Evolutionary conservation across 2,113 vertebrate species (phyloP), one percentile per base, ranked within the genome.

Genomic region (Ia io): DNA sequence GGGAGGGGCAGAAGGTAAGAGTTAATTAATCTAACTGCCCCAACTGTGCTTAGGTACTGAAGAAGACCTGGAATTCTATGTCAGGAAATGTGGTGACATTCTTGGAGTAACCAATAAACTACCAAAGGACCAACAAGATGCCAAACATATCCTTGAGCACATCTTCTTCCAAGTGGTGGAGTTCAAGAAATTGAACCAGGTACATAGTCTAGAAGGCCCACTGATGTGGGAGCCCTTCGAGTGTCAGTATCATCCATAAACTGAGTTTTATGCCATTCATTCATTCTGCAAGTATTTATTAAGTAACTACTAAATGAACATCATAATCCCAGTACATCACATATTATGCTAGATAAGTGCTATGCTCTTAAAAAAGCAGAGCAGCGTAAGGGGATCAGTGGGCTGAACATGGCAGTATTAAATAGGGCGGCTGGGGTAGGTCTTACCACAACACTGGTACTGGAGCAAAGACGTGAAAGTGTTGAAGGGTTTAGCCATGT

Each of bases 141-240:
- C 99, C 80, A 99, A 98, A 96, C 99, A 99, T 89, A 99, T 99
- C 94, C 98, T 99, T 90, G 99, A 99, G 86, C 98, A 99, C 95
- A 97, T 99, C 97, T 99, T 99, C 97, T 99, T 99, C 97, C 99
- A 99, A 97, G 99, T 99, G 90, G 99, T 99, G 9, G 99, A 99
- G 97, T 99, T 99, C 97, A 99, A 99, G 98, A 99, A 99, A 88
- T 96, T 99, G 88, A 99, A 99, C 98, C 99, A 99, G 99, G 99
- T 99, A 97, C 49, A 40, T 63, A 88, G 51, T 35, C 47, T 5
- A 14, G 59, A 77, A 95, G 51, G 35, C 53, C 37, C 71, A 37
- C 37, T 71, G 23, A 59, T 30, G 51, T 63, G 69, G 79, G 23
- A 56, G 35, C 37, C 47, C 51, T 49, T 71, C 20, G 1, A 40